Percentiles rank a stretch among this genome's conserved stretches.
Evolutionary conservation across 2,113 vertebrate species (phyloP).

Genomic region (Nothoprocta perdicaria): DNA sequence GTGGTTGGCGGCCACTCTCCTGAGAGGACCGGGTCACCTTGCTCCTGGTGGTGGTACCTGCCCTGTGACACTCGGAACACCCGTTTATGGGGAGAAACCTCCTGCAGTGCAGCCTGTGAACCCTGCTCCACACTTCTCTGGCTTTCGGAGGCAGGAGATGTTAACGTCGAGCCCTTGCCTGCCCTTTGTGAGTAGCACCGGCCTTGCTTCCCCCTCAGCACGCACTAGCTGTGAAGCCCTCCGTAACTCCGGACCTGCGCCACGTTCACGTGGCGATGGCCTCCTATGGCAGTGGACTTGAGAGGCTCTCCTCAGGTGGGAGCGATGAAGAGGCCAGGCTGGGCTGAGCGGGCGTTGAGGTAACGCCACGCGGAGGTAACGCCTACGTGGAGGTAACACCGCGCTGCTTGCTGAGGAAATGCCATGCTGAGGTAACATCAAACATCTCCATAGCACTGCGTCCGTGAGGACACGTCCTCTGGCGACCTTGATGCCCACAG

Average conservation of each 20-base stretch:
- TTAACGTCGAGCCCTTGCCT: background rate
- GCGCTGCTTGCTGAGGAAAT: background rate
- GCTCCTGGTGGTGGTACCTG: background rate
- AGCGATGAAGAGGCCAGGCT: constrained; percentile 21
- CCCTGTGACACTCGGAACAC: background rate
- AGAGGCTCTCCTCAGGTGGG: background rate
- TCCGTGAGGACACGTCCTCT: background rate
- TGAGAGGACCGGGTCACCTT: background rate
- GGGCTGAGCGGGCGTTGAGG: constrained; percentile 78
- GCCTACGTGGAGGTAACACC: constrained; percentile 72
- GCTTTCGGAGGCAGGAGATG: background rate
- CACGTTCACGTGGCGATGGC: background rate
- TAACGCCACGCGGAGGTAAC: constrained; percentile 76
- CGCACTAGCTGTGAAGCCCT: background rate
- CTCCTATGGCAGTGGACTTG: background rate
- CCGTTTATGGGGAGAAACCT: background rate
- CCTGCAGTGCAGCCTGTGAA: background rate
- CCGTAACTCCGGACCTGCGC: background rate
- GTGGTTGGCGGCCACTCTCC: background rate
- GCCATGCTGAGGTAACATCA: no score
- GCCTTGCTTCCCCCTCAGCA: background rate
- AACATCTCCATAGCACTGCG: constrained; percentile 1
- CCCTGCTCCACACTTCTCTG: background rate
- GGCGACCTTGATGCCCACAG: background rate
- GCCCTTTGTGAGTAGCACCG: background rate